Conservation (phyloP, 2,113 vertebrate species). For the Tichodroma muraria region DNA sequence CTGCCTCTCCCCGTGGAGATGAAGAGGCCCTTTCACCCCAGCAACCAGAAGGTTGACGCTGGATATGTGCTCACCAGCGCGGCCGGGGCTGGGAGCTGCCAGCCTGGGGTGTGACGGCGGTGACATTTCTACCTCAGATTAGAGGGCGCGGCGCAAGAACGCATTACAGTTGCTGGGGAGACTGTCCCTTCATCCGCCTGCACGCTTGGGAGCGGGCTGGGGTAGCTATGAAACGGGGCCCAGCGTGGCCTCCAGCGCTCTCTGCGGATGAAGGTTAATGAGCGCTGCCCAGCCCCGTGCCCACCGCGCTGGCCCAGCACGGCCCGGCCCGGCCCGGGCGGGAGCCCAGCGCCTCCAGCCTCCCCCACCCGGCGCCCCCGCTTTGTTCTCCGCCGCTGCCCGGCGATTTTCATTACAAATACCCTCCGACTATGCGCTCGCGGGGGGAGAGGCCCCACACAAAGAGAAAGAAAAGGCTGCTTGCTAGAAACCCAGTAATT, state of each 20-base stretch:
- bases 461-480: constrained; percentile 51
- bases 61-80: constrained; percentile 43
- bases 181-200: constrained; percentile 23
- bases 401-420: constrained; percentile 47
- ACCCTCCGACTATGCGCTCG: not conserved
- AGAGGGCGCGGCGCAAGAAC: not conserved
- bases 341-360: constrained; percentile 1
- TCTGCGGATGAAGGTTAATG: not conserved
- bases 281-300: not conserved
- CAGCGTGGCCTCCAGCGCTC: not conserved
- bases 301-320: not conserved
- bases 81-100: constrained; percentile 39
- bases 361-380: not conserved
- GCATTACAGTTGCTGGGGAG: constrained; percentile 65
- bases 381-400: constrained; percentile 38
- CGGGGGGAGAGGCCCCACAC: constrained; percentile 7
- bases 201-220: constrained; percentile 11
- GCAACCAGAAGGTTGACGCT: constrained; percentile 53
- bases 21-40: constrained; percentile 62
- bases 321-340: not conserved
- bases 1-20: constrained; percentile 26
- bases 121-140: constrained; percentile 53
- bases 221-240: constrained; percentile 26
- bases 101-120: not conserved
- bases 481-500: not conserved